Conservation (phyloP, 2,113 vertebrate species). For the Callipepla californica region DNA sequence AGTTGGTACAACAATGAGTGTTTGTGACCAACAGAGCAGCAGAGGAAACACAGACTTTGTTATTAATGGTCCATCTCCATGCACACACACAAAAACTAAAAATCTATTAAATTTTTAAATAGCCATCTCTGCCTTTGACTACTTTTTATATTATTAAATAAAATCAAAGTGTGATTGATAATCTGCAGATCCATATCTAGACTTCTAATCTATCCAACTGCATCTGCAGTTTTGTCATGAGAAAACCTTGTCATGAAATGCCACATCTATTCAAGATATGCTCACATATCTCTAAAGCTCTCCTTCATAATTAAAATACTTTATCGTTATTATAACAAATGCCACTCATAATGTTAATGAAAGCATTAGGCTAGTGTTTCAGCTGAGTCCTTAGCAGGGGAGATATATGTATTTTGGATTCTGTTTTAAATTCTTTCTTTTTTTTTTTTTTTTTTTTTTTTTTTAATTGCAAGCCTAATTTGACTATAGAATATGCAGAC, state of each 20-base stretch:
- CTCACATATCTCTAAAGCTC: background rate
- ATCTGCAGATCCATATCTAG: background rate
- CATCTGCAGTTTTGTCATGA: background rate
- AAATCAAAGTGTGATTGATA: background rate
- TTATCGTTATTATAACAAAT: background rate
- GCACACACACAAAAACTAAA: background rate
- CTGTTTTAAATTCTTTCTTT: background rate
- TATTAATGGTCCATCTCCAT: background rate
- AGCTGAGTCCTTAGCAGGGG: background rate
- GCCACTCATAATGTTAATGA: background rate
- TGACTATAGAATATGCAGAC: background rate
- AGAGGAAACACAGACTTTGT: background rate
- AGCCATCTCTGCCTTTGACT: background rate
- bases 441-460: background rate
- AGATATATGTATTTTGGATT: background rate
- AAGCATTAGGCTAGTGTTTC: background rate
- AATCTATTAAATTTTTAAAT: background rate
- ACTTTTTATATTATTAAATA: background rate
- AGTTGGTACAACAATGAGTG: no score
- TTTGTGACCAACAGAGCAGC: background rate
- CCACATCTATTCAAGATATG: background rate
- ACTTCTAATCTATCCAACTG: background rate
- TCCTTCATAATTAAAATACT: constrained; percentile 24
- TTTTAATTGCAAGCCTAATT: background rate
- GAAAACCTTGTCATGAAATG: background rate